phyloP scores from a whole-genome alignment of 1,140 invertebrate genomes.

The Saccostrea cuccullata region DNA sequence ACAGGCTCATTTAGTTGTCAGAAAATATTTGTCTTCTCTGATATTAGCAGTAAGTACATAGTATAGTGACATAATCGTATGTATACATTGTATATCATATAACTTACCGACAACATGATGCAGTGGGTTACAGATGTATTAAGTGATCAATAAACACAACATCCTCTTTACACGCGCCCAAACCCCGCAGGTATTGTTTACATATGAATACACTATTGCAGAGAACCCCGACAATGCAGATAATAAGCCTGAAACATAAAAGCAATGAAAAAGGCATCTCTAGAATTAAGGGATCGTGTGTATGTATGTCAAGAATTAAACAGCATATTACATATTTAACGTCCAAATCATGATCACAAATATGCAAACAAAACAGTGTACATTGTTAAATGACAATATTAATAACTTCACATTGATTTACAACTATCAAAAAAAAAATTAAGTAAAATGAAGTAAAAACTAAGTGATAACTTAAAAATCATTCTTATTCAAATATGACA shows the following conservation, averaged over 20 bases:
- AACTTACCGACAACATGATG: background rate
- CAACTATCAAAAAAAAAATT: too few species aligned
- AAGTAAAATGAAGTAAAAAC: too few species aligned
- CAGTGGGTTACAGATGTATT: background rate
- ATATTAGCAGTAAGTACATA: background rate
- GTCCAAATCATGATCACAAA: too few species aligned
- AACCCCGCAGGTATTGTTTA: background rate
- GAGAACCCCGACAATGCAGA: background rate
- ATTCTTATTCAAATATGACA: too few species aligned
- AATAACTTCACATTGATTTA: too few species aligned
- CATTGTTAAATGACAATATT: too few species aligned
- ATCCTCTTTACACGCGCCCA: background rate
- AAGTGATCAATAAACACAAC: background rate
- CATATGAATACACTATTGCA: background rate
- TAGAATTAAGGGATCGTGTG: too few species aligned
- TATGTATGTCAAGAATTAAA: too few species aligned
- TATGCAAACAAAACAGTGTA: too few species aligned
- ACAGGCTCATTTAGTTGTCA: background rate
- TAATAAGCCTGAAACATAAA: background rate
- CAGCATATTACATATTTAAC: too few species aligned
- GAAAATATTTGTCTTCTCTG: background rate
- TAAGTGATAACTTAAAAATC: too few species aligned
- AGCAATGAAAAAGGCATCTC: background rate
- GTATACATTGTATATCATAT: background rate
- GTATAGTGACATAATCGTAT: background rate